Percentiles rank a stretch among this genome's conserved stretches.
Conservation (phyloP, 2,888 invertebrate species). For the Leucania comma region DNA sequence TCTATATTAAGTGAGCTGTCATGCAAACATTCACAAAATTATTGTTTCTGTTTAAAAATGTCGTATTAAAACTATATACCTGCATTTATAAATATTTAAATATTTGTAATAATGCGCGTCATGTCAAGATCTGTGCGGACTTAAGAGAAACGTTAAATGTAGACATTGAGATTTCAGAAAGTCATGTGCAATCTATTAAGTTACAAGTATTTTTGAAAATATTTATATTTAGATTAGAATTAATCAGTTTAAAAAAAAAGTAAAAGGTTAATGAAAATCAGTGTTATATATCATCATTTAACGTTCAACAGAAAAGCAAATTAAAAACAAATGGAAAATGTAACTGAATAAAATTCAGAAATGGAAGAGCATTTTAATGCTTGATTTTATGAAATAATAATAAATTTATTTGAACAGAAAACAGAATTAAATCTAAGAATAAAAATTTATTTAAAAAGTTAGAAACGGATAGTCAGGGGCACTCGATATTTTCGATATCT, state of each 20-base stretch:
- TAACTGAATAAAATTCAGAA: conserved; percentile 38
- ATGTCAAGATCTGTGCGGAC: conserved; percentile 54
- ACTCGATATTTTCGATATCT: conserved; percentile 9
- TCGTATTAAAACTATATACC: background rate
- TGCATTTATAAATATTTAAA: background rate
- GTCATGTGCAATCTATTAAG: background rate
- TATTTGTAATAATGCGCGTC: conserved; percentile 2
- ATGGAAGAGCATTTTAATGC: conserved; percentile 46
- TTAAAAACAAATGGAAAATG: conserved; percentile 54
- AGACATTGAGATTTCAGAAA: conserved; percentile 34
- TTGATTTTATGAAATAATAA: conserved; percentile 47
- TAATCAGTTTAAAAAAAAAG: background rate
- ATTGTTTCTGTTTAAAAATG: background rate
- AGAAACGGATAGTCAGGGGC: background rate
- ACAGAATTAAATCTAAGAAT: background rate
- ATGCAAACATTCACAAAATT: conserved; percentile 1
- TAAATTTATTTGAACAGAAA: conserved; percentile 9
- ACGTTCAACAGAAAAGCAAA: conserved; percentile 56
- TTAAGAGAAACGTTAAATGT: conserved; percentile 61
- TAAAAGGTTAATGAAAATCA: conserved; percentile 15
- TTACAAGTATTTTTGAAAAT: background rate
- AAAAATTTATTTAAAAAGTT: background rate
- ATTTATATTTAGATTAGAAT: background rate
- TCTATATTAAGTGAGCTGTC: conserved; percentile 26
- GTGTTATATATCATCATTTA: conserved; percentile 45